phyloP scores from a whole-genome alignment of 1,140 invertebrate genomes.

The Bombus picipes region DNA sequence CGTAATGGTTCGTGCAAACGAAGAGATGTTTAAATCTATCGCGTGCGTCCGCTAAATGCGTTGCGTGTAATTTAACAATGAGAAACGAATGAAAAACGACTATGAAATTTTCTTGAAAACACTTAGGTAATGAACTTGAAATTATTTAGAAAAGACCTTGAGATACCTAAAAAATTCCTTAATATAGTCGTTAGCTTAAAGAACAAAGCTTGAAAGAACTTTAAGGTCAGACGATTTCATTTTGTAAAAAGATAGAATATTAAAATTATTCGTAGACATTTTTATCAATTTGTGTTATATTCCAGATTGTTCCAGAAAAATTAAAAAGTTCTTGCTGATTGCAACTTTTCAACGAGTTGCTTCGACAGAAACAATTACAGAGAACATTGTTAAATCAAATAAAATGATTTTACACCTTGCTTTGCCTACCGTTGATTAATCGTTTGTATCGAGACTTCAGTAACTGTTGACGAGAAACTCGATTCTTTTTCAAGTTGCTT shows the following conservation, averaged over 20 bases:
- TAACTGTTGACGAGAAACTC: slow-evolving; percentile 7
- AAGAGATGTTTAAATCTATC: neutral
- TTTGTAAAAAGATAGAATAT: too few species aligned
- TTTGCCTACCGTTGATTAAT: slow-evolving; percentile 10
- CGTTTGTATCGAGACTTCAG: neutral
- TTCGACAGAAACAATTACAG: neutral
- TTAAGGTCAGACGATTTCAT: too few species aligned
- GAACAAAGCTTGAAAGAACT: too few species aligned
- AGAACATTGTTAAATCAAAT: slow-evolving; percentile 4
- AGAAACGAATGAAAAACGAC: neutral
- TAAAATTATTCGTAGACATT: too few species aligned
- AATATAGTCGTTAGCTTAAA: too few species aligned
- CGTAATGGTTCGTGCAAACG: neutral
- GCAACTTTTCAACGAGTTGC: neutral
- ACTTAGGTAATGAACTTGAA: neutral
- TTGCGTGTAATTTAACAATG: neutral
- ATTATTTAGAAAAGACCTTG: neutral
- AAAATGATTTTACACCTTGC: slow-evolving; percentile 19
- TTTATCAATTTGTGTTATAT: too few species aligned
- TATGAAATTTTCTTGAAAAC: neutral
- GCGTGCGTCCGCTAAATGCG: too few species aligned
- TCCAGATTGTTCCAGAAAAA: neutral
- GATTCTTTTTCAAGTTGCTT: slow-evolving; percentile 14
- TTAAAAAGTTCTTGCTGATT: neutral
- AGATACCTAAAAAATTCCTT: neutral